Conservation (phyloP, 2,113 vertebrate genomes). For the Lontra canadensis region DNA sequence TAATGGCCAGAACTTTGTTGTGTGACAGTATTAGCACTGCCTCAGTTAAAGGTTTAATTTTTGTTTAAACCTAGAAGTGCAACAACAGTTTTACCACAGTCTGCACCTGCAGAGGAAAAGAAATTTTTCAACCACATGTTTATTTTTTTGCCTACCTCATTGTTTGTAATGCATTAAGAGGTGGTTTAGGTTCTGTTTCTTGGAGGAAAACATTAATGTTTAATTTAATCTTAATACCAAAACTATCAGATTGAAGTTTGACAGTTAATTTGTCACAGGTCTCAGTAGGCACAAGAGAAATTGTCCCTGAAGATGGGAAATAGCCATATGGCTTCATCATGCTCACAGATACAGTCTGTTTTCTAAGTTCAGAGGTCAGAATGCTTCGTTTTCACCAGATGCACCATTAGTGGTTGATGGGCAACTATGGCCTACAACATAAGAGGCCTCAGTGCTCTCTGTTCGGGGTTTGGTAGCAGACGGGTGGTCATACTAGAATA, state of each 20-base stretch:
- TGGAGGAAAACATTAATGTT: conserved; percentile 85
- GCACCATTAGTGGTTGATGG: conserved; percentile 61
- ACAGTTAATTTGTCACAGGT: conserved; percentile 82
- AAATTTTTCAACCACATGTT: conserved; percentile 81
- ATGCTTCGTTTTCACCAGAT: conserved; percentile 57
- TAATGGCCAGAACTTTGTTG: conserved; percentile 85
- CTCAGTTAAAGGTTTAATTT: conserved; percentile 87
- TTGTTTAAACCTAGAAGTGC: conserved; percentile 87
- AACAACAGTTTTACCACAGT: conserved; percentile 83
- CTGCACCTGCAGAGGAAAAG: conserved; percentile 82
- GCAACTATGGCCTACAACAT: conserved; percentile 65
- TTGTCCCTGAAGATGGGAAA: conserved; percentile 56
- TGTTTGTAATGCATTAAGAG: conserved; percentile 91
- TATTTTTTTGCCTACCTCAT: conserved; percentile 91
- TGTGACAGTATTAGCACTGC: conserved; percentile 89
- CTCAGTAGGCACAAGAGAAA: conserved; percentile 77
- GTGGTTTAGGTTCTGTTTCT: conserved; percentile 88
- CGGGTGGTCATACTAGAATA: conserved; percentile 81
- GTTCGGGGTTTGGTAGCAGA: conserved; percentile 80
- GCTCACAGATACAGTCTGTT: conserved; percentile 74
- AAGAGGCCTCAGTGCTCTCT: conserved; percentile 76
- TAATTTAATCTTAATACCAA: conserved; percentile 89
- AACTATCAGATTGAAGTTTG: conserved; percentile 83
- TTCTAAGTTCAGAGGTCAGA: conserved; percentile 69
- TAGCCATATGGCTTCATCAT: conserved; percentile 71